Conservation (phyloP, 2,888 invertebrate genomes). For the Orthonychiurus folsomi region DNA sequence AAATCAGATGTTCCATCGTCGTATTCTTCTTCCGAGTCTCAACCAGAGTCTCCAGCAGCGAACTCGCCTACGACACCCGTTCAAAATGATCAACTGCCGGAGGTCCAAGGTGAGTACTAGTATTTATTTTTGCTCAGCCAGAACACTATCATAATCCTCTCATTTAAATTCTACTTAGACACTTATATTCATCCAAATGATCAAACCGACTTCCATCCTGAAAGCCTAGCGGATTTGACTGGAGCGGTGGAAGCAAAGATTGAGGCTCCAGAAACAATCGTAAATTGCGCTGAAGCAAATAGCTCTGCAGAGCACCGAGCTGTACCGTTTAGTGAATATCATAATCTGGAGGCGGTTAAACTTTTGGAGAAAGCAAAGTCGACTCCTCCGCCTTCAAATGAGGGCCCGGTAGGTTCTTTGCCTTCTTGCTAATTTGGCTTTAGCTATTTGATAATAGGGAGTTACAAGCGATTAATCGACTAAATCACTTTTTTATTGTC, state of each 20-base stretch:
- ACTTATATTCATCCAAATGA: slow-evolving; percentile 18
- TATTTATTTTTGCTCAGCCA: not conserved
- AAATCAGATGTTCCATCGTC: no score
- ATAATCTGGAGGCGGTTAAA: slow-evolving; percentile 11
- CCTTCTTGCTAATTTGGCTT: no score
- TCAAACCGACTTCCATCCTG: slow-evolving; percentile 15
- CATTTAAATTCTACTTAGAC: slow-evolving; percentile 10
- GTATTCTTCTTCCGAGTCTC: not conserved
- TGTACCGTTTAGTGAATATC: slow-evolving; percentile 15
- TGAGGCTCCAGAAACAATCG: slow-evolving; percentile 3
- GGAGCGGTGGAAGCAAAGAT: slow-evolving; percentile 10
- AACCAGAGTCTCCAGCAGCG: not conserved
- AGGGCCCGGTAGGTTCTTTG: no score
- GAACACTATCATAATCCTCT: not conserved
- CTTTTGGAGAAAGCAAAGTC: slow-evolving; percentile 11
- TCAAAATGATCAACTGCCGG: not conserved
- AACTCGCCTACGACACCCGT: not conserved
- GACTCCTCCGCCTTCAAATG: no score
- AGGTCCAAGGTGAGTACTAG: slow-evolving; percentile 2
- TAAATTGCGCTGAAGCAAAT: slow-evolving; percentile 12
- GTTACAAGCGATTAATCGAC: no score
- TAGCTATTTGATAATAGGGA: not conserved
- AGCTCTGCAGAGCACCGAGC: slow-evolving; percentile 16
- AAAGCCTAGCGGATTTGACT: slow-evolving; percentile 1
- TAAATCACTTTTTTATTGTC: no score